A percentile compares a stretch with the other conserved stretches of the same genome.
These are phyloP conservation scores for Neodontobutis hainanensis DNA, from an alignment of 2,113 vertebrate species.

Conservation along the genomic window DNA sequence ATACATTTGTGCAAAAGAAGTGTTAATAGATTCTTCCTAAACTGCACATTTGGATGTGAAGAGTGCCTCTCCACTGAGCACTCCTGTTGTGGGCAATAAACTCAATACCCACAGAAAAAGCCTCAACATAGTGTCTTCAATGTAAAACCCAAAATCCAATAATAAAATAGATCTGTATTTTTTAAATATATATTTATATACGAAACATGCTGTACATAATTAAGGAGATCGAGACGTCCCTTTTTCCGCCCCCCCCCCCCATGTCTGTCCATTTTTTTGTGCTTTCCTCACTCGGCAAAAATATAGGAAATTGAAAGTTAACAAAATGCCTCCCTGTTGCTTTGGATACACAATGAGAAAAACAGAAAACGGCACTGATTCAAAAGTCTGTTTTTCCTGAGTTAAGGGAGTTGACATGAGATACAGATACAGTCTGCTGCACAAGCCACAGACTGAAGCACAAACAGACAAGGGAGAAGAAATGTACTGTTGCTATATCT, in stretches of 20 bases:
- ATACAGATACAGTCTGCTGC: conserved; percentile 24
- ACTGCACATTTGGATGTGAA: conserved; percentile 66
- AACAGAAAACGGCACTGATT: conserved; percentile 51
- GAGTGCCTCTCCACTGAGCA: conserved; percentile 41
- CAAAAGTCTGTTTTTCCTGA: conserved; percentile 63
- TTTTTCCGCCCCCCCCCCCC: conserved; percentile 74
- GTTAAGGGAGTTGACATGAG: conserved; percentile 48
- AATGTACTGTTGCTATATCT: background rate
- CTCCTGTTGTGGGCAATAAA: conserved; percentile 42
- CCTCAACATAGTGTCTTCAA: conserved; percentile 75
- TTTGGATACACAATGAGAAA: conserved; percentile 50
- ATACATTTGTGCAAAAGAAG: conserved; percentile 81
- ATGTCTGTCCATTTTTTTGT: conserved; percentile 76
- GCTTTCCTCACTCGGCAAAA: conserved; percentile 72
- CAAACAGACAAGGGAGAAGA: background rate
- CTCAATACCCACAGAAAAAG: conserved; percentile 43
- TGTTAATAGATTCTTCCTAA: conserved; percentile 67
- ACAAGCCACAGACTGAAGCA: no score
- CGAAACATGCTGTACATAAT: conserved; percentile 80
- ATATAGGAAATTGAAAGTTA: background rate
- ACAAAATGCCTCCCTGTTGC: conserved; percentile 49
- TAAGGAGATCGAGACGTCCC: conserved; percentile 73
- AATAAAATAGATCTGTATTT: conserved; percentile 85
- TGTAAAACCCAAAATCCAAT: conserved; percentile 75
- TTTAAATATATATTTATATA: conserved; percentile 82